phyloP scores from a whole-genome alignment of 1,140 invertebrate genomes.

The Zaprionus tsacasi region DNA sequence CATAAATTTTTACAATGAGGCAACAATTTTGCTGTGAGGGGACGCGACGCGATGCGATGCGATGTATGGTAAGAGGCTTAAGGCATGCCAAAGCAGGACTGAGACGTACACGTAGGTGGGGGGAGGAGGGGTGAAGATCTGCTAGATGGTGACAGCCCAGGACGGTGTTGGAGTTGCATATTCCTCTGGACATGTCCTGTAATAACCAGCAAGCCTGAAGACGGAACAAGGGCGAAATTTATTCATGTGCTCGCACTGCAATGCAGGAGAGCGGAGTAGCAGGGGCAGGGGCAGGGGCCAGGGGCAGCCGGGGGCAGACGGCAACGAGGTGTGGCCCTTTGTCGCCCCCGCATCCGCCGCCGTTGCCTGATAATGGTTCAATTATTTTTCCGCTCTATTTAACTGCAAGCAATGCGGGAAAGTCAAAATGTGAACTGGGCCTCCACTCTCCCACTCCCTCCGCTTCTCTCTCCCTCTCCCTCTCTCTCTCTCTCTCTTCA shows the following conservation, averaged over 20 bases:
- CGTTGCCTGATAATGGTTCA: constrained; percentile 80
- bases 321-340: constrained; percentile 16
- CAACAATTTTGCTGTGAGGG: not conserved
- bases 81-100: not conserved
- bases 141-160: not conserved
- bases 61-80: not conserved
- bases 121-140: no score
- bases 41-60: not conserved
- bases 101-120: not conserved
- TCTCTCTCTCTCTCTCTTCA: not conserved
- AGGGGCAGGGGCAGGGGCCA: not conserved
- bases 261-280: not conserved
- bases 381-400: constrained; percentile 83
- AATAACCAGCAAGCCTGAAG: not conserved
- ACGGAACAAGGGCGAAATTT: not conserved
- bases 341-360: constrained; percentile 4
- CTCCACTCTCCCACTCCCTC: not conserved
- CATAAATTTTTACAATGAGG: constrained; percentile 4
- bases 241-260: constrained; percentile 6
- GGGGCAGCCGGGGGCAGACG: not conserved
- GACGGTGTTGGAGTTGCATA: not conserved
- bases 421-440: constrained; percentile 16
- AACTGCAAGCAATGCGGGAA: constrained; percentile 69
- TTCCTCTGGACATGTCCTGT: constrained; percentile 3
- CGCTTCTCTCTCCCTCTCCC: not conserved